Conservation (phyloP, 2,113 vertebrate genomes). For the Chlorocebus sabaeus region DNA sequence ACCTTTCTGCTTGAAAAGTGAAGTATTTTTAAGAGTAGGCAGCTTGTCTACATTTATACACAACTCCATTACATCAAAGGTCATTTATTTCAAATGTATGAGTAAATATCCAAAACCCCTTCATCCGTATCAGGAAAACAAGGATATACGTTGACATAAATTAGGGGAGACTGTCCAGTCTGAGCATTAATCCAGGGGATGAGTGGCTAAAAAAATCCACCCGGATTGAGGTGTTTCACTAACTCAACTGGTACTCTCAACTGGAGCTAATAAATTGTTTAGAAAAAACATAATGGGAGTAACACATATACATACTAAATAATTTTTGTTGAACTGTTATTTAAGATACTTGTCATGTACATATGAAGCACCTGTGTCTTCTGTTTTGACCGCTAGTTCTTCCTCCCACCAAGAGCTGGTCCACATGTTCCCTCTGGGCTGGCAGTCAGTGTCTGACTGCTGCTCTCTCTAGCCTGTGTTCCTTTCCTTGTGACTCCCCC, state of each 20-base stretch:
- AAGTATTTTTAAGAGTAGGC: conserved; percentile 44
- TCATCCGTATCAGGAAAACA: neutral
- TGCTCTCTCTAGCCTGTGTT: neutral
- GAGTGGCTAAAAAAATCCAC: neutral
- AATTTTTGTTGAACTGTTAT: neutral
- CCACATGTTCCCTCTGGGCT: neutral
- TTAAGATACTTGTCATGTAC: neutral
- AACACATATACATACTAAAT: neutral
- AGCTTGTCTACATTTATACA: conserved; percentile 31
- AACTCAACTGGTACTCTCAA: neutral
- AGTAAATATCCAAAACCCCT: neutral
- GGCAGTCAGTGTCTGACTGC: neutral
- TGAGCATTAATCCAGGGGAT: neutral
- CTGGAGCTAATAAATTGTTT: neutral
- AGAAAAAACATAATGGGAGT: neutral
- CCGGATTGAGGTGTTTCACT: neutral
- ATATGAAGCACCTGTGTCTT: neutral
- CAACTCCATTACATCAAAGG: conserved; percentile 13
- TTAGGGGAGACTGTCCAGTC: neutral
- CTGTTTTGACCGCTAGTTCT: neutral
- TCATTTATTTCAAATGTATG: conserved; percentile 39
- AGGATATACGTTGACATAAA: neutral
- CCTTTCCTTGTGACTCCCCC: neutral
- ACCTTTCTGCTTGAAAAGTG: conserved; percentile 56
- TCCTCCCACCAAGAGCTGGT: neutral